Percentiles rank a stretch among this genome's conserved stretches.
These are phyloP conservation scores for Tangara arthus DNA, from an alignment of 2,797 vertebrate species.

Conservation along the genomic window DNA sequence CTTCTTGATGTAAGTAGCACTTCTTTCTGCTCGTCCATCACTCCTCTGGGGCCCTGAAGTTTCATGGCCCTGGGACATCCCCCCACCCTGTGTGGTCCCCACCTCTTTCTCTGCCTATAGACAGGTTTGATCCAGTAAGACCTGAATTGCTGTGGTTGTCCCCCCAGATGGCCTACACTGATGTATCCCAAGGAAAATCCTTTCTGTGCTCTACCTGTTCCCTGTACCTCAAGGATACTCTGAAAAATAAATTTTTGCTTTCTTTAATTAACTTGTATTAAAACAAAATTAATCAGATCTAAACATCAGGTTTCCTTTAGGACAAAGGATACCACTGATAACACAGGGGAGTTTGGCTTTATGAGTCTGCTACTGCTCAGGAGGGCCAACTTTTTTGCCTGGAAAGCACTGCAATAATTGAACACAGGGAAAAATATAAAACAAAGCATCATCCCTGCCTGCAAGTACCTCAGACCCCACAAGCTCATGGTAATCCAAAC, in stretches of 20 bases:
- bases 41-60: neutral
- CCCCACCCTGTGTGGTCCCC: neutral
- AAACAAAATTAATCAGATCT: neutral
- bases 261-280: neutral
- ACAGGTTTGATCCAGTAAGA: neutral
- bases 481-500: neutral
- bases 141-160: neutral
- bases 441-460: neutral
- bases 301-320: neutral
- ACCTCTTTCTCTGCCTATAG: neutral
- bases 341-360: neutral
- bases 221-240: neutral
- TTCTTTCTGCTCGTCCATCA: neutral
- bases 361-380: neutral
- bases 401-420: neutral
- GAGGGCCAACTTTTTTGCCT: neutral
- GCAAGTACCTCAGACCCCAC: neutral
- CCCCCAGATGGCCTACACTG: neutral
- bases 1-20: neutral
- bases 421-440: neutral
- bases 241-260: neutral
- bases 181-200: neutral
- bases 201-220: neutral
- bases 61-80: neutral
- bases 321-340: neutral